Base-by-base conservation (phyloP, 2,113 vertebrate genomes). In the Otocyon megalotis region DNA sequence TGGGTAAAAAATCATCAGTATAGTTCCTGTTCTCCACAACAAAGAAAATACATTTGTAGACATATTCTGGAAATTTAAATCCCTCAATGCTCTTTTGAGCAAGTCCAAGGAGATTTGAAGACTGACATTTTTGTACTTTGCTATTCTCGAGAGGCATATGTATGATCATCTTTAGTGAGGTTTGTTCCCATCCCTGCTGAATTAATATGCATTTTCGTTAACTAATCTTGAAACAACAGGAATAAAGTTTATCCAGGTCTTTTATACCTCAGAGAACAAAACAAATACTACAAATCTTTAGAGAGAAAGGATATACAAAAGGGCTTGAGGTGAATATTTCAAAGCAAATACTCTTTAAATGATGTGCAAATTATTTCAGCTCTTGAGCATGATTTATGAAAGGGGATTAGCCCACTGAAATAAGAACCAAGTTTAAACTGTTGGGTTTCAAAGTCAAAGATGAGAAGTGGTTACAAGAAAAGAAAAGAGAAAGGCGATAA, bases 191-290 rank as follows among this genome's bases (percentile, higher is more conserved):
- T 99, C 98, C 98, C 98, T 97, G 97, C 97, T 98, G 98, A 99
- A 99, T 99, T 99, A 99, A 99, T 99, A 99, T 98, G 99, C 98
- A 99, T 99, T 99, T 98, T 99, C 94, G 98, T 99, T 99, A 98
- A 99, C 98, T 99, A 99, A 99, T 99, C 99, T 99, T 99, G 99
- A 99, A 99, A 99, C 98, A 99, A 99, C 98, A 99, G 98, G 98
- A 99, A 99, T 98, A 99, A 99, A 99, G 98, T 99, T 99, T 99
- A 99, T 98, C 98, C 98, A 99, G 98, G 98, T 99, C 98, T 99
- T 99, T 99, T 99, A 99, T 99, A 99, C 99, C 99, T 99, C 98
- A 99, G 98, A 99, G 99, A 99, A 99, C 99, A 99, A 99, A 99
- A 99, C 99, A 99, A 99, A 99, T 99, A 99, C 95, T 98, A 98